Base-by-base conservation (phyloP, 2,113 vertebrate species). In the Archilochus colubris region DNA sequence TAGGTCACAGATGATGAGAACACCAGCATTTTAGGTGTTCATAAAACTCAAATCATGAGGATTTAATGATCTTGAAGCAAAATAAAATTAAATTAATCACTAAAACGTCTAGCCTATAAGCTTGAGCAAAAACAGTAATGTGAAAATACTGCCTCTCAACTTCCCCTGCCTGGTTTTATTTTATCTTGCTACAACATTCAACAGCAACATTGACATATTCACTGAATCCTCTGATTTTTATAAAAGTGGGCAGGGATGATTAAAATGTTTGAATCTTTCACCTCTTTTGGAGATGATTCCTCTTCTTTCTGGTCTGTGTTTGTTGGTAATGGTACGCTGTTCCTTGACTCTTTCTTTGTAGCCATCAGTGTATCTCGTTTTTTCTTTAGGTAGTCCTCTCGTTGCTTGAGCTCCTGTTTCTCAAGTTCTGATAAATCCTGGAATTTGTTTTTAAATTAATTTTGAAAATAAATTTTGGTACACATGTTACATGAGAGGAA, bases 361-460 rank as follows among this genome's bases (percentile, higher is more conserved):
- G 99, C 99, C 85, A 99, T 98, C 89, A 99, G 97, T 82, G 98
- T 97, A 92, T 99, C 99, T 68, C 99, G 97, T 97, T 99, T 99
- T 95, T 99, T 98, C 69, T 98, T 98, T 11, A 99, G 98, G 96
- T 99, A 99, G 17, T 98, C 97, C 8, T 99, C 98, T 88, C 99
- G 98, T 82, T 99, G 98, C 91, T 98, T 98, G 93, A 99, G 98
- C 93, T 99, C 97, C 95, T 99, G 98, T 75, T 98, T 98, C 97
- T 99, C 98, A 33, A 97, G 96, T 54, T 93, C 97, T 12, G 98
- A 97, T 92, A 99, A 89, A 95, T 98, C 98, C 99, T 99, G 79
- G 10, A 77, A 50, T 16, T 38, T 74, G 66, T 79, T 78, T 74
- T 25, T 0, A 48, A 86, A 86, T 55, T 80, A 30, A 82, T 50